These are phyloP conservation scores for Chinchilla lanigera DNA, from an alignment of 2,113 vertebrate genomes.

Conservation along the genomic window DNA sequence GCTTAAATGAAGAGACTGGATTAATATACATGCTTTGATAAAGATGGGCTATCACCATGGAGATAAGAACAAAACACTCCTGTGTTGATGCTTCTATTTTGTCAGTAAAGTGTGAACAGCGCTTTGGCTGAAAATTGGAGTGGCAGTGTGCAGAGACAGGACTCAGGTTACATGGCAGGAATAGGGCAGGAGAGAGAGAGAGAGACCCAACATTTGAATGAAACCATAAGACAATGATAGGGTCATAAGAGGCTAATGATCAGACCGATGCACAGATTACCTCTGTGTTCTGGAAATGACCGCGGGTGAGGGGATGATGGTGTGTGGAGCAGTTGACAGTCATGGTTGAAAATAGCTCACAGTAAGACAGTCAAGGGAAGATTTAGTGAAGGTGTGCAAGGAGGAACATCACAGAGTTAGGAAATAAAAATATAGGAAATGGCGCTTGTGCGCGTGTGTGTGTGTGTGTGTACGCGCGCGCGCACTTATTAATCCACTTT, in stretches of 20 bases:
- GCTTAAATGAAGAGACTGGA: background rate
- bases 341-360: background rate
- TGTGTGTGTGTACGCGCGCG: background rate
- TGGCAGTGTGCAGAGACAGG: background rate
- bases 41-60: background rate
- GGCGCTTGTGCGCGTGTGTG: background rate
- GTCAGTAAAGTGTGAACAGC: background rate
- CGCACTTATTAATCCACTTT: background rate
- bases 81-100: background rate
- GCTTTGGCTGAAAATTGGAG: background rate
- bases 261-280: background rate
- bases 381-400: background rate
- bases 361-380: background rate
- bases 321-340: background rate
- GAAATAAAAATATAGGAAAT: background rate
- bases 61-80: background rate
- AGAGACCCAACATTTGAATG: background rate
- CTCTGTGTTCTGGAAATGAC: background rate
- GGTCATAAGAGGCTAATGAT: background rate
- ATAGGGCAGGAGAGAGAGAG: background rate
- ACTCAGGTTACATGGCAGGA: background rate
- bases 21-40: background rate
- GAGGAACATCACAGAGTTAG: background rate
- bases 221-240: background rate
- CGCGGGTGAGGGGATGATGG: background rate